Evolutionary conservation across 2,888 invertebrate species (phyloP).

Genomic region (Leptothorax acervorum): DNA sequence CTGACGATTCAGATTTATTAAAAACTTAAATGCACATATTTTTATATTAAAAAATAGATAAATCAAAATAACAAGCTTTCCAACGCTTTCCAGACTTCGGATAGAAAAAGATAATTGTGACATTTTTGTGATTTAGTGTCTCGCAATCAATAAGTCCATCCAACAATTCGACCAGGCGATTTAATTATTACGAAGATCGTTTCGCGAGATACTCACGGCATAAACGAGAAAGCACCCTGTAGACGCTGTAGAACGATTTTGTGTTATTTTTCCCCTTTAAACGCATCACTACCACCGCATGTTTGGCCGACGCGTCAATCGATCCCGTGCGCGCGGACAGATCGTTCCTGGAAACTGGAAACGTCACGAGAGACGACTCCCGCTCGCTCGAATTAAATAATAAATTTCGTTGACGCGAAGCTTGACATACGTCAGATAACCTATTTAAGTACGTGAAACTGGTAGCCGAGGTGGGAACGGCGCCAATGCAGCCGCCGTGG

Average conservation of each 20-base stretch:
- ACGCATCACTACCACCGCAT: constrained; percentile 83
- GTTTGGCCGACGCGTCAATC: constrained; percentile 67
- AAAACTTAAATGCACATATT: neutral
- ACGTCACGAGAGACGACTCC: constrained; percentile 29
- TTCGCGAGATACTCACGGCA: constrained; percentile 81
- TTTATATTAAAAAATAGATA: neutral
- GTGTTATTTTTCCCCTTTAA: constrained; percentile 84
- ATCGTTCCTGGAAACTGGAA: neutral
- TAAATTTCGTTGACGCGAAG: constrained; percentile 68
- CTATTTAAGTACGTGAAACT: constrained; percentile 72
- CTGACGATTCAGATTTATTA: neutral
- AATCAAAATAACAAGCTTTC: neutral
- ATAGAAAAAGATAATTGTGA: neutral
- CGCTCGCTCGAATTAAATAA: constrained; percentile 48
- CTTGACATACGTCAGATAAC: constrained; percentile 79
- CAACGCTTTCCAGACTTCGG: neutral
- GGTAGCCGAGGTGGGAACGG: constrained; percentile 30
- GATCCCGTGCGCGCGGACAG: constrained; percentile 44
- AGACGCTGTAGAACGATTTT: constrained; percentile 84
- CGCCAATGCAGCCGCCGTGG: neutral
- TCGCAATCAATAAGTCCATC: neutral
- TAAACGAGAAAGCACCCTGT: constrained; percentile 84
- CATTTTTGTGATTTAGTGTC: neutral
- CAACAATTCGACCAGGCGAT: constrained; percentile 5
- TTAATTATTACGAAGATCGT: neutral